These are phyloP conservation scores for Nymphicus hollandicus DNA, from an alignment of 2,113 vertebrate species.

Conservation along the genomic window DNA sequence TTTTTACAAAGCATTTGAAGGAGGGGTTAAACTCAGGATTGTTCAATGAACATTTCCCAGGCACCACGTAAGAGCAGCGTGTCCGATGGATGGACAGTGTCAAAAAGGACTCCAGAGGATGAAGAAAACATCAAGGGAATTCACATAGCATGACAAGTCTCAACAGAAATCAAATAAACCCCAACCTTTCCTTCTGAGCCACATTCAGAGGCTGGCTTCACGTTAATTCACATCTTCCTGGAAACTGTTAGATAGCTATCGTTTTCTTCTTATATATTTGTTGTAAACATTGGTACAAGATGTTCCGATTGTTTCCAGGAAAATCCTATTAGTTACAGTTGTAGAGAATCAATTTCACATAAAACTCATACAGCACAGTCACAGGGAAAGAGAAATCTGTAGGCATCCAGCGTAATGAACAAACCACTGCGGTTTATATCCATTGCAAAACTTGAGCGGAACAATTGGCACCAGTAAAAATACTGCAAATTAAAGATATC, in stretches of 20 bases:
- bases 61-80: background rate
- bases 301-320: slow-evolving; percentile 62
- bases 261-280: slow-evolving; percentile 50
- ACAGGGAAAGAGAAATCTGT: slow-evolving; percentile 13
- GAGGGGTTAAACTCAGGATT: background rate
- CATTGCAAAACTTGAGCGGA: slow-evolving; percentile 14
- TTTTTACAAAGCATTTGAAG: slow-evolving; percentile 36
- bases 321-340: slow-evolving; percentile 67
- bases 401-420: slow-evolving; percentile 33
- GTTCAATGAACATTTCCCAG: slow-evolving; percentile 45
- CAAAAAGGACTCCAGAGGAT: background rate
- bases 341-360: slow-evolving; percentile 60
- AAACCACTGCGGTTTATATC: slow-evolving; percentile 30
- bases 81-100: background rate
- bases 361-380: slow-evolving; percentile 34
- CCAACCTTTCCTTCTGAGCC: background rate
- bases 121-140: background rate
- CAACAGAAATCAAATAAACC: slow-evolving; percentile 6
- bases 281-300: slow-evolving; percentile 67
- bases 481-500: slow-evolving; percentile 39
- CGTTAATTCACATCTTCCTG: slow-evolving; percentile 8
- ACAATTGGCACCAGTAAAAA: slow-evolving; percentile 41
- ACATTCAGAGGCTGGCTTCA: background rate
- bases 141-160: background rate
- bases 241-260: slow-evolving; percentile 56